Conservation (phyloP, 2,113 vertebrate species). For the Strigops habroptila region DNA sequence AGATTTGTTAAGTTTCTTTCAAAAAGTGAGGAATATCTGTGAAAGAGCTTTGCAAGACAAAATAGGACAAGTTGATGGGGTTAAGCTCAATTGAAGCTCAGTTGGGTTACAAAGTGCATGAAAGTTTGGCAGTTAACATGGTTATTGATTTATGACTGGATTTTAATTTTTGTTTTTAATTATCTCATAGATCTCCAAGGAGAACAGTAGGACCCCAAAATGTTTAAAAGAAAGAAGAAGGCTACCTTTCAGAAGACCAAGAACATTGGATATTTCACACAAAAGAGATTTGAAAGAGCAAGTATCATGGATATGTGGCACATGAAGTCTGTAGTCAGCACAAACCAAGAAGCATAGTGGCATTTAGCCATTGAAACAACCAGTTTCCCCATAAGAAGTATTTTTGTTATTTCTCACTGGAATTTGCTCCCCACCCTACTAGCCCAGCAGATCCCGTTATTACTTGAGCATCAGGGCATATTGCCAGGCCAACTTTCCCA, state of each 20-base stretch:
- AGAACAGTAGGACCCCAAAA: background rate
- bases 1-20: background rate
- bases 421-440: background rate
- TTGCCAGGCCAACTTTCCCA: slow-evolving; percentile 48
- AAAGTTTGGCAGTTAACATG: background rate
- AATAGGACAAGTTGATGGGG: background rate
- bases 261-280: background rate
- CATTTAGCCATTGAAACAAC: background rate
- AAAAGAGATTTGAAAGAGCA: background rate
- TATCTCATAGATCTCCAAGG: background rate
- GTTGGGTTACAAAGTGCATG: background rate
- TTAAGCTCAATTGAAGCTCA: background rate
- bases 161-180: background rate
- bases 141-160: background rate
- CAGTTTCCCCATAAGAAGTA: background rate
- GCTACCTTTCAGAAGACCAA: background rate
- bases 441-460: background rate
- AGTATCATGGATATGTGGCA: accelerated
- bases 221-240: background rate
- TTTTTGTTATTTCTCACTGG: slow-evolving; percentile 36
- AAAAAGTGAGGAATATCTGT: background rate
- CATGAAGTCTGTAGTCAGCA: background rate
- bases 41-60: background rate
- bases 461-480: slow-evolving; percentile 3
- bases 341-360: background rate